Evolutionary conservation across 1,140 invertebrate species (phyloP).

Genomic region (Drosophila guanche): DNA sequence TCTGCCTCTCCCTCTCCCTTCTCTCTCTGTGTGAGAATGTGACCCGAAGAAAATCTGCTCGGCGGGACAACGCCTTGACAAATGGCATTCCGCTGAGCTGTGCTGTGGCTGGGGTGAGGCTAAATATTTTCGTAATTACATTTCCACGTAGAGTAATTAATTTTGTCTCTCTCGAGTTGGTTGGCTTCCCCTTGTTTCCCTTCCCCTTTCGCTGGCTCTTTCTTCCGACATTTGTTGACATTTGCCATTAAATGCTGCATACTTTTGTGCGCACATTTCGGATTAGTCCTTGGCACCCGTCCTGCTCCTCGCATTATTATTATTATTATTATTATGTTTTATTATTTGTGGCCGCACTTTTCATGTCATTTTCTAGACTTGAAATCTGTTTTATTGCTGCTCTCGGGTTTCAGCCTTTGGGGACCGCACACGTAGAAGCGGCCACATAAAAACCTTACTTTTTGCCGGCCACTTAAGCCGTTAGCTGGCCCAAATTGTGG

Average conservation of each 20-base stretch:
- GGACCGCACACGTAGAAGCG: conserved; percentile 48
- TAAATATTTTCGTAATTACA: conserved; percentile 84
- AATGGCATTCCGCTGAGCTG: conserved; percentile 77
- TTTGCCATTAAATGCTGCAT: conserved; percentile 79
- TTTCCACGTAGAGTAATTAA: conserved; percentile 84
- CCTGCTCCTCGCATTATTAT: conserved; percentile 16
- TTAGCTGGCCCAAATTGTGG: conserved; percentile 56
- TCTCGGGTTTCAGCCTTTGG: conserved; percentile 10
- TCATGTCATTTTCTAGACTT: conserved; percentile 63
- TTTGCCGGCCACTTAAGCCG: conserved; percentile 64
- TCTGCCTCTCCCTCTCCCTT: not conserved
- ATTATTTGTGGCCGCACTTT: conserved; percentile 66
- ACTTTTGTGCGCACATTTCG: conserved; percentile 58
- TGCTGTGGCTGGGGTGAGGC: conserved; percentile 27
- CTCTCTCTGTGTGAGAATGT: conserved; percentile 2
- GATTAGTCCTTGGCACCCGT: conserved; percentile 51
- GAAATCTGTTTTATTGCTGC: conserved; percentile 73
- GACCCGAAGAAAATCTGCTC: conserved; percentile 53
- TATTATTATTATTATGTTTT: conserved; percentile 72
- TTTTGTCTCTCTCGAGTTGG: conserved; percentile 74
- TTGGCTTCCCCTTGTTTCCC: too few relatives aligned
- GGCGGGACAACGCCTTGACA: conserved; percentile 60
- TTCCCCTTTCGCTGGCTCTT: too few relatives aligned
- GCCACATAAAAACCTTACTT: conserved; percentile 62
- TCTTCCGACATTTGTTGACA: conserved; percentile 67